Conservation (phyloP, 2,888 invertebrate genomes). For the Spialia ferax region DNA sequence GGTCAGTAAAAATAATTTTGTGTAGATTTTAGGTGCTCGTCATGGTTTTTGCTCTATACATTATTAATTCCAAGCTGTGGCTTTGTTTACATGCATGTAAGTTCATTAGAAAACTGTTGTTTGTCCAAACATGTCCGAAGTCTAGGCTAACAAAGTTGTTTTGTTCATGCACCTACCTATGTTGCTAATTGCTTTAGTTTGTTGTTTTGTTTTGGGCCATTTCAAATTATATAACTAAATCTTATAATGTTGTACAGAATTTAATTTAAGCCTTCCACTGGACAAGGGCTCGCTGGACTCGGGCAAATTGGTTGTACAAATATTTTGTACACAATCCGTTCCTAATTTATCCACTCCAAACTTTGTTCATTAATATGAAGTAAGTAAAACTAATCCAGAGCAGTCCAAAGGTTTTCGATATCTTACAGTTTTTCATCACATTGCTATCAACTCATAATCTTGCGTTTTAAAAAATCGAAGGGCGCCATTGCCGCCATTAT, state of each 20-base stretch:
- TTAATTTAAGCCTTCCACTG: background rate
- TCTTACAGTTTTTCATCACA: background rate
- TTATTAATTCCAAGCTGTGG: constrained; percentile 60
- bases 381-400: background rate
- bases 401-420: background rate
- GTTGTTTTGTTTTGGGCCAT: constrained; percentile 34
- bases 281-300: constrained; percentile 2
- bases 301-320: constrained; percentile 1
- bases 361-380: background rate
- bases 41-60: constrained; percentile 80
- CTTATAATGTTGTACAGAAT: constrained; percentile 6
- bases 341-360: background rate
- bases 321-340: background rate
- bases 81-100: constrained; percentile 72
- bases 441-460: background rate
- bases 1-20: constrained; percentile 71
- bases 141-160: constrained; percentile 29
- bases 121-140: constrained; percentile 36
- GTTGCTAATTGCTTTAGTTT: constrained; percentile 40
- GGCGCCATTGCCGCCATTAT: background rate
- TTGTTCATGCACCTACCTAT: too few species aligned
- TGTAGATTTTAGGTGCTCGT: constrained; percentile 66
- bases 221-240: constrained; percentile 39
- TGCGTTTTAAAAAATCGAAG: background rate
- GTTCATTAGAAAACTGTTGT: constrained; percentile 52